Base-by-base conservation (phyloP, 2,888 invertebrate species). In the Piscicola geometra region DNA sequence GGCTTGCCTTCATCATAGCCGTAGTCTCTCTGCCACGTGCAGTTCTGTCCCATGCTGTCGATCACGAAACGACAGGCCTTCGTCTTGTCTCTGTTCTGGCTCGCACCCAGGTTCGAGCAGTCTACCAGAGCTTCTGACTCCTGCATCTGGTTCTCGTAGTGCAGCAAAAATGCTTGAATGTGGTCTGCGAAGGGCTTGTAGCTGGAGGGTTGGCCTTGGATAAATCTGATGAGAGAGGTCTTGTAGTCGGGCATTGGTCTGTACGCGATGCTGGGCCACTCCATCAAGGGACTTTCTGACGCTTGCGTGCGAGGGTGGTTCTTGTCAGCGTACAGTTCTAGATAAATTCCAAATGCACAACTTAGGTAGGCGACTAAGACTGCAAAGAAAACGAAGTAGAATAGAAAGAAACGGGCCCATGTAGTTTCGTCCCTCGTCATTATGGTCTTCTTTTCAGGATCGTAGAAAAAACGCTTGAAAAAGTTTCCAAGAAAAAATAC, bases 181-280 rank as follows among this genome's bases (percentile, higher is more conserved):
- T 83, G 82, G 71, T 82, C 82, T 15, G 82, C 82, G 76, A 82
- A 83, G n/a, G 80, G 81, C 36, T 82, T 81, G 76, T 82, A 85
- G 35, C 83, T 81, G 28, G 81, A 78, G 1, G 81, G 78, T 67
- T 83, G 81, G 12, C 82, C 81, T 60, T 82, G 81, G 86, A 90
- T 92, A 89, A 94, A 97, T 91, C 94, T 93, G 87, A 99, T 92
- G 83, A 99, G 90, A 79, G 97, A 97, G 86, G 95, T 96, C 86
- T 95, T 95, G 81, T 94, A 93, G 84, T 95, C 94, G 36, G 83
- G 94, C 92, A 94, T 93, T 79, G 99, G 99, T 84, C 97, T 90
- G 88, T 96, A 98, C 80, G 97, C 97, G 83, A 99, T 89, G 56
- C 78, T 79, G 25, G 78, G 78, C 73, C 77, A 78, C 28, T 68